phyloP scores from a whole-genome alignment of 2,888 invertebrate genomes.

The Drosophila meridionalis region DNA sequence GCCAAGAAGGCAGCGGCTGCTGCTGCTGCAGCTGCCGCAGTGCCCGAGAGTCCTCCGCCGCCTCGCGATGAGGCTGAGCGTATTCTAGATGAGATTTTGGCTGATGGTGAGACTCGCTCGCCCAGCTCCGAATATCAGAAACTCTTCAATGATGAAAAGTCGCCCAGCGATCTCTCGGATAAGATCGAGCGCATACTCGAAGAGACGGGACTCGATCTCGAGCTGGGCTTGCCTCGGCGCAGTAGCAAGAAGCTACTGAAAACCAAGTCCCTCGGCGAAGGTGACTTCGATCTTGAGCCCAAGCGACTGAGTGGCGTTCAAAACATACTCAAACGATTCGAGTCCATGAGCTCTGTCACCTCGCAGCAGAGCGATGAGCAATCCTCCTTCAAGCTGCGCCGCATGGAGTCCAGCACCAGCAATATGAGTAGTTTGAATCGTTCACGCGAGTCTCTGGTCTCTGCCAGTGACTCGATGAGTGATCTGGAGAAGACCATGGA shows the following conservation, averaged over 20 bases:
- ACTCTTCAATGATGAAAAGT: constrained; percentile 83
- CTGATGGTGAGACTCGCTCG: constrained; percentile 75
- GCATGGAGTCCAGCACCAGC: constrained; percentile 81
- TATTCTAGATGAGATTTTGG: constrained; percentile 83
- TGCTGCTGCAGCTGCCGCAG: constrained; percentile 33
- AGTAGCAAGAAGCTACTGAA: constrained; percentile 76
- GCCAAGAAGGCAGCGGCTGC: constrained; percentile 64
- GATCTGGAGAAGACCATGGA: constrained; percentile 84
- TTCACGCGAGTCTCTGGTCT: constrained; percentile 79
- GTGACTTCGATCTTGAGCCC: constrained; percentile 68
- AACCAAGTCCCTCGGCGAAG: constrained; percentile 81
- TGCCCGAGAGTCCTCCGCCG: constrained; percentile 5
- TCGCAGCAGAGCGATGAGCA: constrained; percentile 75
- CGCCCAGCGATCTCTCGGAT: constrained; percentile 84
- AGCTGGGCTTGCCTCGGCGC: constrained; percentile 73
- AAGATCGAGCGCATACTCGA: constrained; percentile 83
- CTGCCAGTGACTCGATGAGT: constrained; percentile 77
- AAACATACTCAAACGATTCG: constrained; percentile 82
- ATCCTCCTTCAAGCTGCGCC: constrained; percentile 71
- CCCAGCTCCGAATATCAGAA: constrained; percentile 84
- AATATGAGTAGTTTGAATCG: constrained; percentile 81
- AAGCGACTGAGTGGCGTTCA: constrained; percentile 72
- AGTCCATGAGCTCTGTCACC: constrained; percentile 82
- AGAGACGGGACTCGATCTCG: constrained; percentile 81
- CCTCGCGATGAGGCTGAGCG: constrained; percentile 80